These are phyloP conservation scores for Epicampocera succincta DNA, from an alignment of 2,888 invertebrate genomes.

Conservation along the genomic window DNA sequence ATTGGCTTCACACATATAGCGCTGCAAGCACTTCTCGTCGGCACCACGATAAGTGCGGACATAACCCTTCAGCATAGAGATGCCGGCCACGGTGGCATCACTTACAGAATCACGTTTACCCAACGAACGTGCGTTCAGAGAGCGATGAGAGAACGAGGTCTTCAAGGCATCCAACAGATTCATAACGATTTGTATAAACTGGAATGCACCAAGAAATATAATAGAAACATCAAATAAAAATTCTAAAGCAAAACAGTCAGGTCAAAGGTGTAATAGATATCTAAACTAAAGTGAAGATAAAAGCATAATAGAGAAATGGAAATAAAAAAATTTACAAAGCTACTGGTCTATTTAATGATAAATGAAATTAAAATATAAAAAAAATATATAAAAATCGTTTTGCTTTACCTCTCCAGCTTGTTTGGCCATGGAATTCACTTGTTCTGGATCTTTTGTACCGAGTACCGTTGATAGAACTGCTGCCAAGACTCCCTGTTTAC, in stretches of 20 bases:
- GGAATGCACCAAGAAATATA: conserved; percentile 70
- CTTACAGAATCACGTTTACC: conserved; percentile 94
- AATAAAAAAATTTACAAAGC: conserved; percentile 51
- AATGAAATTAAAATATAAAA: conserved; percentile 14
- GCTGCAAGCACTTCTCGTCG: conserved; percentile 92
- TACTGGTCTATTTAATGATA: conserved; percentile 41
- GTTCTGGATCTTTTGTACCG: conserved; percentile 95
- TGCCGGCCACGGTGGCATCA: conserved; percentile 93
- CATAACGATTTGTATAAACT: conserved; percentile 96
- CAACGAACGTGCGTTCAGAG: conserved; percentile 90
- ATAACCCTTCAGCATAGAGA: conserved; percentile 94
- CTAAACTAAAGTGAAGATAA: conserved; percentile 61
- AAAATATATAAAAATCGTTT: conserved; percentile 47
- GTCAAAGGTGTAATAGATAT: conserved; percentile 48
- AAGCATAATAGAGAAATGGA: conserved; percentile 73
- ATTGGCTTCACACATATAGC: conserved; percentile 94
- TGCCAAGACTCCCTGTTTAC: conserved; percentile 92
- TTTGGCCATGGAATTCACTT: conserved; percentile 96
- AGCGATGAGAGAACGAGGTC: conserved; percentile 95
- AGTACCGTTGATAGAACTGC: conserved; percentile 94
- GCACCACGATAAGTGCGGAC: conserved; percentile 89
- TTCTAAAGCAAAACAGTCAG: conserved; percentile 13
- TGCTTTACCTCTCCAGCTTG: conserved; percentile 95
- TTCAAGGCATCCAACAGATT: conserved; percentile 95
- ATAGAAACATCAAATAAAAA: conserved; percentile 31